These are phyloP conservation scores for Caloenas nicobarica DNA, from an alignment of 2,113 vertebrate genomes.

Conservation along the genomic window DNA sequence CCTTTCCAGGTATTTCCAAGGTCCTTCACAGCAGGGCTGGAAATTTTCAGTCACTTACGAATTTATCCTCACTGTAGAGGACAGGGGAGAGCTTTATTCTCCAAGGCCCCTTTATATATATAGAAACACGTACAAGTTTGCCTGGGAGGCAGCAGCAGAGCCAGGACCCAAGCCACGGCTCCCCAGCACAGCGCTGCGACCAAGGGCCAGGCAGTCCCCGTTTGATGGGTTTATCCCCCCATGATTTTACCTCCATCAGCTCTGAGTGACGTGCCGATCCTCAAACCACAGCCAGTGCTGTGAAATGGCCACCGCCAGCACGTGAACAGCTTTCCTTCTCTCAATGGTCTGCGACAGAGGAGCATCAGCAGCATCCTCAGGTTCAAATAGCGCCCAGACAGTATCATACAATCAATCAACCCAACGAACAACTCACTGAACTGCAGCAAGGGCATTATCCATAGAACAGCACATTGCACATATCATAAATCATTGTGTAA, in stretches of 20 bases:
- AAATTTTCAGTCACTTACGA: conserved; percentile 22
- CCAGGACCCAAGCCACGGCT: neutral
- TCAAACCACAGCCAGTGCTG: neutral
- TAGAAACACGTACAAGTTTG: neutral
- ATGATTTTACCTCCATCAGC: neutral
- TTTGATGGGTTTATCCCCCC: neutral
- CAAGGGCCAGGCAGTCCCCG: neutral
- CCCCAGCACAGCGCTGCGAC: neutral
- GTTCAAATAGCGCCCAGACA: neutral
- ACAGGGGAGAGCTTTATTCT: neutral
- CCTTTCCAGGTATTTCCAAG: conserved; percentile 45
- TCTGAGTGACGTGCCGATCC: rapidly evolving
- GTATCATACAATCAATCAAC: neutral
- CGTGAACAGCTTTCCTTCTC: neutral
- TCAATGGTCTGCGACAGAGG: neutral
- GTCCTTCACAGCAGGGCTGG: neutral
- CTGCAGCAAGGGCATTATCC: neutral
- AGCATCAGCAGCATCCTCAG: neutral
- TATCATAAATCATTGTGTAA: neutral
- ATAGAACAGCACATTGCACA: neutral
- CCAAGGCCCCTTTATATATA: neutral
- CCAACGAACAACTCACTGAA: neutral
- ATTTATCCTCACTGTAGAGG: conserved; percentile 2
- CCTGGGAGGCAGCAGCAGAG: neutral
- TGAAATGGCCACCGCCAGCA: rapidly evolving